Evolutionary conservation across 2,888 invertebrate genomes (phyloP).

Genomic region (Lepetodrilus schrolli): DNA sequence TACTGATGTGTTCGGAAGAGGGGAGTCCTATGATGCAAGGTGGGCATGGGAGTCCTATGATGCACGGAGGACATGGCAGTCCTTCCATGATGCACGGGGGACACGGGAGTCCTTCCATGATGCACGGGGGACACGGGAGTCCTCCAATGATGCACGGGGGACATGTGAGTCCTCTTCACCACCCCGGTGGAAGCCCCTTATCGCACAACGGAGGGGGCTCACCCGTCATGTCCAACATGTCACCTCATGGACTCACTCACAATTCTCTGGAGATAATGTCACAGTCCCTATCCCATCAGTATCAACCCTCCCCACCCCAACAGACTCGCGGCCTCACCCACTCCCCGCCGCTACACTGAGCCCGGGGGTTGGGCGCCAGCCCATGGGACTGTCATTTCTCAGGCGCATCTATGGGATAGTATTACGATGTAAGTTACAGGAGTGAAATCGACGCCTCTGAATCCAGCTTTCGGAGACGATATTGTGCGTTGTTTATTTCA

Average conservation of each 20-base stretch:
- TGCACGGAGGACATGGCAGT: constrained; percentile 3
- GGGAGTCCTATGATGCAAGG: constrained; percentile 50
- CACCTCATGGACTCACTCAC: constrained; percentile 37
- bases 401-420: constrained; percentile 25
- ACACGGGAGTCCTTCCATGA: constrained; percentile 32
- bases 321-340: constrained; percentile 36
- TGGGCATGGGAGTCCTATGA: constrained; percentile 36
- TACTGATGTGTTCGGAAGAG: constrained; percentile 54
- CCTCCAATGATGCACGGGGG: constrained; percentile 29
- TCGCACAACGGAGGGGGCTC: constrained; percentile 44
- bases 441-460: constrained; percentile 18
- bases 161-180: constrained; percentile 30
- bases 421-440: constrained; percentile 13
- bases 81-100: constrained; percentile 34
- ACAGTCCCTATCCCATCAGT: constrained; percentile 42
- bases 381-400: constrained; percentile 20
- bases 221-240: constrained; percentile 35
- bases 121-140: constrained; percentile 7
- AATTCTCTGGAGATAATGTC: neutral
- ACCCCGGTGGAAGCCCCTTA: constrained; percentile 38
- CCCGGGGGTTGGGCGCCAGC: neutral
- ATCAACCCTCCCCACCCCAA: constrained; percentile 35
- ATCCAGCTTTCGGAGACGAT: neutral
- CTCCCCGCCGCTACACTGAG: constrained; percentile 41
- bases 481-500: constrained; percentile 18